phyloP scores from a whole-genome alignment of 1,140 invertebrate species.

The Drosophila arawakana region DNA sequence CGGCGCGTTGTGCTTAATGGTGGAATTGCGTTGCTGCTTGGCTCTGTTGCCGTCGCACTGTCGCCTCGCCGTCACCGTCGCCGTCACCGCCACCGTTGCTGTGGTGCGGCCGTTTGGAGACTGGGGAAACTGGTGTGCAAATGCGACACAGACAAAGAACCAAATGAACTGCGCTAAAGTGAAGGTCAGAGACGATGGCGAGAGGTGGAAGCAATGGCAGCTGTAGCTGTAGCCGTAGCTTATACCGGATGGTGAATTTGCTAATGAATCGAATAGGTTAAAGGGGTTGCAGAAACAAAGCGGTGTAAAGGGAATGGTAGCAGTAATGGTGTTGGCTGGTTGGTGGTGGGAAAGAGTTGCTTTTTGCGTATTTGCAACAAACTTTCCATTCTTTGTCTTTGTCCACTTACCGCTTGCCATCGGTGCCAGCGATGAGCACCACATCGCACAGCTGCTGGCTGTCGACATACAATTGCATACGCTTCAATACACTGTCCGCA shows the following conservation, averaged over 20 bases:
- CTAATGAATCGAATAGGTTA: constrained; percentile 36
- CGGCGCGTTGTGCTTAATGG: constrained; percentile 47
- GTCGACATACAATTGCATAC: constrained; percentile 92
- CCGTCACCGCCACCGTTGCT: background rate
- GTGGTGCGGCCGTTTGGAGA: constrained; percentile 14
- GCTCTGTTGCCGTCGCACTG: constrained; percentile 4
- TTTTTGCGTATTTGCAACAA: constrained; percentile 48
- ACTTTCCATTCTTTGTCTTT: constrained; percentile 64
- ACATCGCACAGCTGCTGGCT: constrained; percentile 93
- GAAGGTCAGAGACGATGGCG: constrained; percentile 58
- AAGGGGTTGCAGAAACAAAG: background rate
- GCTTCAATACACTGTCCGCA: constrained; percentile 91
- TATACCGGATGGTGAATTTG: constrained; percentile 38
- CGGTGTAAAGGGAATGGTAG: background rate
- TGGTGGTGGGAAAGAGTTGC: constrained; percentile 8
- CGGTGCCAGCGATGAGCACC: constrained; percentile 89
- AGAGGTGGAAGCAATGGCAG: background rate
- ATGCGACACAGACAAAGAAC: constrained; percentile 69
- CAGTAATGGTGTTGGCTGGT: too few relatives aligned
- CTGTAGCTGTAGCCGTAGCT: background rate
- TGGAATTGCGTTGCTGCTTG: constrained; percentile 41
- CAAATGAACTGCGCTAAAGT: constrained; percentile 55
- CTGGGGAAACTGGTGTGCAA: constrained; percentile 37
- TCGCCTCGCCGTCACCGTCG: background rate
- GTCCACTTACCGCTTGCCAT: constrained; percentile 86